phyloP scores from a whole-genome alignment of 2,888 invertebrate species.

The Conistra vaccinii region DNA sequence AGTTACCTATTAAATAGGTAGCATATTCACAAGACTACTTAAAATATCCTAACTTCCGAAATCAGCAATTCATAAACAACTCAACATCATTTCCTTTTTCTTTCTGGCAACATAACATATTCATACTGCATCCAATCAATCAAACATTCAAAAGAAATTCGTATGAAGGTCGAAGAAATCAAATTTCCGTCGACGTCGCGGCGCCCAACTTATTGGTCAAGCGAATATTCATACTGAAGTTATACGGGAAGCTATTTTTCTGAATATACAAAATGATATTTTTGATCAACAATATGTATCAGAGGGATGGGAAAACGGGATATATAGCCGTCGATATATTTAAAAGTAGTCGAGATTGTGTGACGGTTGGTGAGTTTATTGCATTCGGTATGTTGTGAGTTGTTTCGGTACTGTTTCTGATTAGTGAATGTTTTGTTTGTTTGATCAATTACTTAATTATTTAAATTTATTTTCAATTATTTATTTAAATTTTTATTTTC shows the following conservation, averaged over 20 bases:
- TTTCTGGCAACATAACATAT: constrained; percentile 27
- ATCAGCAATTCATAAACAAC: constrained; percentile 9
- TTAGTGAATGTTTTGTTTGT: neutral
- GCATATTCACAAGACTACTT: neutral
- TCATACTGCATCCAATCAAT: constrained; percentile 59
- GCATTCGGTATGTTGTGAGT: constrained; percentile 30
- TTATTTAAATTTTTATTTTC: too few relatives aligned
- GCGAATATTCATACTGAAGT: constrained; percentile 59
- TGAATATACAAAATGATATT: constrained; percentile 58
- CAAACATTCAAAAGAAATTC: constrained; percentile 68
- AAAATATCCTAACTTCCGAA: neutral
- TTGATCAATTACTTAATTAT: neutral
- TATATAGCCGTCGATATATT: constrained; percentile 52
- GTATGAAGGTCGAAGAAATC: constrained; percentile 69
- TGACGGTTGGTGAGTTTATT: constrained; percentile 54
- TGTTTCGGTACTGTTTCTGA: constrained; percentile 4
- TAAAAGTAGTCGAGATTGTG: constrained; percentile 51
- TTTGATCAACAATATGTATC: constrained; percentile 53
- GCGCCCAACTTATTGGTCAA: constrained; percentile 63
- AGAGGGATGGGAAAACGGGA: constrained; percentile 38
- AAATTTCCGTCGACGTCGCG: constrained; percentile 70
- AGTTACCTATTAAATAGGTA: neutral
- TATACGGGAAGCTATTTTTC: constrained; percentile 60
- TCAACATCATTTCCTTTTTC: constrained; percentile 29
- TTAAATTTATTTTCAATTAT: too few relatives aligned